Conservation (phyloP, 2,797 vertebrate species). For the Hippoglossus hippoglossus region DNA sequence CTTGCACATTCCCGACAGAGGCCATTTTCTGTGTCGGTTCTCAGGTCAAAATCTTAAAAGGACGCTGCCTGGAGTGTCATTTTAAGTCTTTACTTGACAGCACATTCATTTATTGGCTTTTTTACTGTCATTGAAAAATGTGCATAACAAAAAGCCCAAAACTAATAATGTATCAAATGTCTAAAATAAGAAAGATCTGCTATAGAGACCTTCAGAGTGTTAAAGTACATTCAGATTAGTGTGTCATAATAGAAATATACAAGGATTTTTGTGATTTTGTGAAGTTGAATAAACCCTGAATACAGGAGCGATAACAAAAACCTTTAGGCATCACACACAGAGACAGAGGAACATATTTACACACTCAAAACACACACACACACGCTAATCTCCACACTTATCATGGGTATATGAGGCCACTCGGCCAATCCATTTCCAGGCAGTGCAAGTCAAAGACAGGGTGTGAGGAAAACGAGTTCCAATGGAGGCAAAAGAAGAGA, state of each 20-base stretch:
- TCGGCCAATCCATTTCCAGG: constrained; percentile 16
- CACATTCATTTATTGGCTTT: background rate
- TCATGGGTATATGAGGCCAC: constrained; percentile 1
- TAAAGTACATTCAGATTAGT: background rate
- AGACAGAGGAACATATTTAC: background rate
- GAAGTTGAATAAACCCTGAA: background rate
- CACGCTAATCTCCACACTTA: background rate
- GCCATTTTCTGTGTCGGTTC: constrained; percentile 34
- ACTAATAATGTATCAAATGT: background rate
- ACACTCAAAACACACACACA: background rate
- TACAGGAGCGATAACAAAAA: constrained; percentile 6
- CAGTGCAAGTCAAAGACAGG: constrained; percentile 18
- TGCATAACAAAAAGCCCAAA: background rate
- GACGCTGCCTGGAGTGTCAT: background rate
- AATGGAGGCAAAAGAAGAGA: constrained; percentile 37
- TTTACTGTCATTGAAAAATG: constrained; percentile 17
- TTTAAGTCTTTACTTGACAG: constrained; percentile 23
- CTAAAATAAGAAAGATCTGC: background rate
- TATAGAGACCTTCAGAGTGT: background rate
- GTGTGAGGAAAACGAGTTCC: constrained; percentile 35
- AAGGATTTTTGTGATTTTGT: too few species aligned
- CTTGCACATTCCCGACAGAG: background rate
- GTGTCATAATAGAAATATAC: too few species aligned
- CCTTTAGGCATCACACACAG: background rate
- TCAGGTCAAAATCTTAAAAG: constrained; percentile 34